Evolutionary conservation across 30 jellyfish, hydroid and myxozoan species (phyloP).

Genomic region (Aurelia aurita): DNA sequence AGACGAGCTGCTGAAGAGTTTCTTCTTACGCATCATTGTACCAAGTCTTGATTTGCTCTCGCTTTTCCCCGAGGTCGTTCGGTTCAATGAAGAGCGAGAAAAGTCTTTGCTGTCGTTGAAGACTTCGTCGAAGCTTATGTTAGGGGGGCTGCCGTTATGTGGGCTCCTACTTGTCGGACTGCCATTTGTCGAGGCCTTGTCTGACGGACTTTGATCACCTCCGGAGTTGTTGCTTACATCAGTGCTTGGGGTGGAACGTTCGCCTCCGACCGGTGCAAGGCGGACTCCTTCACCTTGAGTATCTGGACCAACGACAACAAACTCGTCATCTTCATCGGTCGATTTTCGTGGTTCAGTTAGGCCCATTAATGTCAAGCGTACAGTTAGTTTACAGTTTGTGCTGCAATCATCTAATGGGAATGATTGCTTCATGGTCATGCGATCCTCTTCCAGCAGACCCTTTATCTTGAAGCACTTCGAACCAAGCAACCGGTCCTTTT

Average conservation of each 20-base stretch:
- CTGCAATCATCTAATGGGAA: constrained; percentile 80
- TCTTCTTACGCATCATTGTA: constrained; percentile 43
- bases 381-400: constrained; percentile 57
- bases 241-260: constrained; percentile 8
- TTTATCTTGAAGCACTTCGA: constrained; percentile 51
- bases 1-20: constrained; percentile 36
- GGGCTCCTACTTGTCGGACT: constrained; percentile 47
- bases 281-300: background rate
- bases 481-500: constrained; percentile 88
- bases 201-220: background rate
- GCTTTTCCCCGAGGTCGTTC: constrained; percentile 45
- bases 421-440: constrained; percentile 73
- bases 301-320: background rate
- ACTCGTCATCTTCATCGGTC: constrained; percentile 34
- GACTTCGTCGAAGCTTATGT: constrained; percentile 10
- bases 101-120: constrained; percentile 49
- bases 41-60: constrained; percentile 52
- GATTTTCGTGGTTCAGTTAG: constrained; percentile 38
- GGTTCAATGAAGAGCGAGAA: constrained; percentile 46
- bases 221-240: constrained; percentile 26
- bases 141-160: background rate
- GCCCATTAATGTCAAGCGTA: constrained; percentile 49
- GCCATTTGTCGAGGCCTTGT: constrained; percentile 5
- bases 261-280: constrained; percentile 5
- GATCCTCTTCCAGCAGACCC: constrained; percentile 46